These are phyloP conservation scores for Tenthredo notha DNA, from an alignment of 2,888 invertebrate species.

Conservation along the genomic window DNA sequence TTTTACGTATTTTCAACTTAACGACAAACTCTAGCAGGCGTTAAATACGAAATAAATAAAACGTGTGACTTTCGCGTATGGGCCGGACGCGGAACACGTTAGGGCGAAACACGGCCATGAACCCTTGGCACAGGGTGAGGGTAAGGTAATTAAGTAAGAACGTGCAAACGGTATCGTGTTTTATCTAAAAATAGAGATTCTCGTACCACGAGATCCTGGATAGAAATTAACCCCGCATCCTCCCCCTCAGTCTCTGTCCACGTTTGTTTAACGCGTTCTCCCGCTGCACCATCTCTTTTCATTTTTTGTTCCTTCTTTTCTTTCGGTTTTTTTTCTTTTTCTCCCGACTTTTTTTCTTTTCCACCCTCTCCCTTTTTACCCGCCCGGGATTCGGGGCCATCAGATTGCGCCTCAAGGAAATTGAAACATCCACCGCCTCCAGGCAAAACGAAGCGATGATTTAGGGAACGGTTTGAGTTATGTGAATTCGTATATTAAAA, in stretches of 20 bases:
- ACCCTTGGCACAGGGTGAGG: not conserved
- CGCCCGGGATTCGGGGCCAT: conserved; percentile 75
- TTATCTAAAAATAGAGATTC: conserved; percentile 35
- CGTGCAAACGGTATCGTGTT: conserved; percentile 7
- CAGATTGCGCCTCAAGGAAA: conserved; percentile 88
- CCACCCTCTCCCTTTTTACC: conserved; percentile 36
- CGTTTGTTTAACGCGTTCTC: conserved; percentile 9
- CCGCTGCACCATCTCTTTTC: conserved; percentile 53
- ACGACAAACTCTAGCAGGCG: conserved; percentile 3
- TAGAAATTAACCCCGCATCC: conserved; percentile 66
- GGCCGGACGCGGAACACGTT: not conserved
- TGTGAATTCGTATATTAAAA: conserved; percentile 72
- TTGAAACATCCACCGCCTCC: conserved; percentile 83
- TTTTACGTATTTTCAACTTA: not conserved
- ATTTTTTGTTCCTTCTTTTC: conserved; percentile 59
- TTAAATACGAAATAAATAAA: conserved; percentile 11
- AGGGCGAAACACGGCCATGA: not conserved
- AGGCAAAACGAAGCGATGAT: conserved; percentile 74
- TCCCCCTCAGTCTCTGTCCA: conserved; percentile 49
- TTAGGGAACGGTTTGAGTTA: conserved; percentile 76
- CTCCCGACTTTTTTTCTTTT: conserved; percentile 26
- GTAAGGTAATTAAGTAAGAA: conserved; percentile 34
- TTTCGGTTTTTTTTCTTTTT: conserved; percentile 54
- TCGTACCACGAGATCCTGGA: conserved; percentile 38
- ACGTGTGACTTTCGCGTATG: conserved; percentile 4